Evolutionary conservation across 2,888 invertebrate genomes (phyloP).

Genomic region (Aleiodes testaceus): DNA sequence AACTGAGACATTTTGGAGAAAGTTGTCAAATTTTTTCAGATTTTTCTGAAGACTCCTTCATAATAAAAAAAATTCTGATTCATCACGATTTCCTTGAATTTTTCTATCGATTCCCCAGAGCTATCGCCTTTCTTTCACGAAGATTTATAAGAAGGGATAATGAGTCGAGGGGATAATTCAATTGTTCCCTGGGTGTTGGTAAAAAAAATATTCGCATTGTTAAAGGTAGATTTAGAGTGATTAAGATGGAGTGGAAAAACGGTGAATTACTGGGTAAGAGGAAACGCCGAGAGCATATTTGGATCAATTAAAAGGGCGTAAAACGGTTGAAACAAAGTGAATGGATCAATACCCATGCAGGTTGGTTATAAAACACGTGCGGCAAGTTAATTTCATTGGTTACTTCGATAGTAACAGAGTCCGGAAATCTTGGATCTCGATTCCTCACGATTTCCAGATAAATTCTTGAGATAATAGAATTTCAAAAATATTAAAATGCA

Average conservation of each 20-base stretch:
- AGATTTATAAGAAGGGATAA: no score
- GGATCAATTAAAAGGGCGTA: slow-evolving; percentile 15
- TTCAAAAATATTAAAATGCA: background rate
- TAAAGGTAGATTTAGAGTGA: background rate
- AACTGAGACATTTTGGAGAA: no score
- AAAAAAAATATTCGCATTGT: no score
- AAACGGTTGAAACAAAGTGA: background rate
- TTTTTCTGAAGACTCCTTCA: no score
- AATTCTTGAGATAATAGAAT: slow-evolving; percentile 11
- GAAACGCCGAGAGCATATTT: background rate
- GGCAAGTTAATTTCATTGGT: slow-evolving; percentile 11
- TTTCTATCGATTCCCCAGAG: no score
- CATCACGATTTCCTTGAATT: no score
- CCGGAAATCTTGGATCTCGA: slow-evolving; percentile 15
- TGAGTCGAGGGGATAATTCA: background rate
- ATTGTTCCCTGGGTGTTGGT: background rate
- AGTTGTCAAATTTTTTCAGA: no score
- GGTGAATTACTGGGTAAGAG: background rate
- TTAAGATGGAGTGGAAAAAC: background rate
- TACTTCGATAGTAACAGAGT: slow-evolving; percentile 7
- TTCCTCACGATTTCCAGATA: slow-evolving; percentile 8
- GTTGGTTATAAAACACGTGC: slow-evolving; percentile 26
- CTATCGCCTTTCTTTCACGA: no score
- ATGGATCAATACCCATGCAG: slow-evolving; percentile 23
- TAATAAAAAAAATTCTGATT: no score